Percentiles rank a stretch among this genome's conserved stretches.
These are phyloP conservation scores for Erebia ligea DNA, from an alignment of 2,888 invertebrate genomes.

Conservation along the genomic window DNA sequence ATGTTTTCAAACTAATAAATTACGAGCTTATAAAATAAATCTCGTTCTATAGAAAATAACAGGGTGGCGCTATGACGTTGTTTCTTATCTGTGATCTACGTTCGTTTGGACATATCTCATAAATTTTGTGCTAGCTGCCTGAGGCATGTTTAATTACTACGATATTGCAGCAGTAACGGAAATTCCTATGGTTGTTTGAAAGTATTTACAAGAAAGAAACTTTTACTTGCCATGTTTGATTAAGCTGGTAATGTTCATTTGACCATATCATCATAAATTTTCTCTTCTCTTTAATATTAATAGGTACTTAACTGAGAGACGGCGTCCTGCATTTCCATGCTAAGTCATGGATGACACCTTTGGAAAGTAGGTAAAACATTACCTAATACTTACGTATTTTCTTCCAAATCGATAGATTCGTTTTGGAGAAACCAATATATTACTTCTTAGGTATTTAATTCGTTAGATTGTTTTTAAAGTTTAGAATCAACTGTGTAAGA, in stretches of 20 bases:
- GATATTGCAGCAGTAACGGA: constrained; percentile 38
- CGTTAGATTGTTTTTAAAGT: too few relatives aligned
- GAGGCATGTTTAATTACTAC: constrained; percentile 31
- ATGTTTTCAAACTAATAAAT: constrained; percentile 19
- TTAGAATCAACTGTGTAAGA: too few relatives aligned
- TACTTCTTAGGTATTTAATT: too few relatives aligned
- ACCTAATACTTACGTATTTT: too few relatives aligned
- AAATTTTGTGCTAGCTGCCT: constrained; percentile 20
- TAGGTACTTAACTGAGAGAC: too few relatives aligned
- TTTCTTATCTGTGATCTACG: constrained; percentile 24
- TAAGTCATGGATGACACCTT: too few relatives aligned
- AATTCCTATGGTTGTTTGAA: constrained; percentile 44
- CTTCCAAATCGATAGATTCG: too few relatives aligned
- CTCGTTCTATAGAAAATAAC: constrained; percentile 24
- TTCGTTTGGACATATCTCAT: constrained; percentile 23
- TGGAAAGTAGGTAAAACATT: too few relatives aligned
- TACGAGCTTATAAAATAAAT: constrained; percentile 24
- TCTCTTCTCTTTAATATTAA: constrained; percentile 3
- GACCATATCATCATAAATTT: constrained; percentile 6
- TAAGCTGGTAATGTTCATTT: constrained; percentile 33
- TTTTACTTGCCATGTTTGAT: constrained; percentile 38
- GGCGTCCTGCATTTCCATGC: too few relatives aligned
- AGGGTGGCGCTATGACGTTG: constrained; percentile 24
- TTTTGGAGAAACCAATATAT: too few relatives aligned
- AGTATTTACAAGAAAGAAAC: constrained; percentile 48